A percentile compares a stretch with the other conserved stretches of the same genome.
phyloP scores from a whole-genome alignment of 1,140 invertebrate species.

The Centruroides sculpturatus region DNA sequence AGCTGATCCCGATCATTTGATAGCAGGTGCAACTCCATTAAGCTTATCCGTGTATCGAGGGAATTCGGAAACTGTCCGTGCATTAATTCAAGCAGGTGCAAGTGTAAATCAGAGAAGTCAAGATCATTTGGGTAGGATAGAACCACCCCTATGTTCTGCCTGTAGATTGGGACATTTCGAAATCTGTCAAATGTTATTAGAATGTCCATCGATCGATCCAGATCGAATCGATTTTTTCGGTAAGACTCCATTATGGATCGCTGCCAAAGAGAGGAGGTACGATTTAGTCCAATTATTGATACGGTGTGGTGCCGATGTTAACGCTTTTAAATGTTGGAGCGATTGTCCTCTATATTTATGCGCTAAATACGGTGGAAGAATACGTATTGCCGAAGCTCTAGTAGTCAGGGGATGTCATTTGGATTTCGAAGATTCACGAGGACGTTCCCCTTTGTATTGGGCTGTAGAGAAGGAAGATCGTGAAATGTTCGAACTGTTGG shows the following conservation, averaged over 20 bases:
- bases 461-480: constrained; percentile 2
- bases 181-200: constrained; percentile 19
- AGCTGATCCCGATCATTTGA: constrained; percentile 1
- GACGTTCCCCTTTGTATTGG: constrained; percentile 5
- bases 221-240: constrained; percentile 17
- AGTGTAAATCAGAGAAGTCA: constrained; percentile 19
- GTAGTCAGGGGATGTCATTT: constrained; percentile 8
- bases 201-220: constrained; percentile 14
- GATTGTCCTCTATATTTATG: constrained; percentile 13
- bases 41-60: constrained; percentile 23
- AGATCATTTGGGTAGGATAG: constrained; percentile 11
- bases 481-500: constrained; percentile 1
- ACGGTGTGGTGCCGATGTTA: constrained; percentile 8
- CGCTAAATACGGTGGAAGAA: neutral
- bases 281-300: constrained; percentile 16
- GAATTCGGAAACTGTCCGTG: constrained; percentile 18
- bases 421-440: neutral
- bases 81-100: constrained; percentile 20
- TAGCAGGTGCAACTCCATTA: constrained; percentile 23
- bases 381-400: constrained; percentile 7
- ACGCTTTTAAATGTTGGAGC: neutral
- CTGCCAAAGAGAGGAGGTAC: constrained; percentile 8
- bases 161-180: constrained; percentile 21
- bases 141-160: constrained; percentile 22
- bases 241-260: constrained; percentile 17